Evolutionary conservation across 2,797 vertebrate genomes (phyloP).

Genomic region (Cottoperca gobio): DNA sequence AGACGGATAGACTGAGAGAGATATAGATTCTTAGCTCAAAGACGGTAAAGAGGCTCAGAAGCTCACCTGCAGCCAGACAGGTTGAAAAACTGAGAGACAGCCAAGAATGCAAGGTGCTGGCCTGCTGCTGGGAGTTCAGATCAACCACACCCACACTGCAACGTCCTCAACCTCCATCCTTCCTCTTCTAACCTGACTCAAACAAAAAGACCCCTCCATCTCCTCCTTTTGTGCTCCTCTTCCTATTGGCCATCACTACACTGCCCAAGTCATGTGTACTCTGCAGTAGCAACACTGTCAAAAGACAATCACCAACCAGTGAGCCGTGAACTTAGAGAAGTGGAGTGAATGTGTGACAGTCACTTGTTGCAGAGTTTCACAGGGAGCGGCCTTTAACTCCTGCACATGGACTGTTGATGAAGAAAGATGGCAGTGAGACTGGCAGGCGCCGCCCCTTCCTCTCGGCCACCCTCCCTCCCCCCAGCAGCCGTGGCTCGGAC

Average conservation of each 20-base stretch:
- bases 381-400: conserved; percentile 21
- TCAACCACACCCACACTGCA: conserved; percentile 29
- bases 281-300: conserved; percentile 10
- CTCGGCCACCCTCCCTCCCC: conserved; percentile 76
- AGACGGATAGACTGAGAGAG: conserved; percentile 2
- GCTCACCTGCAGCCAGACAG: conserved; percentile 24
- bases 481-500: conserved; percentile 81
- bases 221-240: conserved; percentile 12
- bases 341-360: conserved; percentile 7
- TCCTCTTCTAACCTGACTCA: conserved; percentile 36
- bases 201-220: conserved; percentile 10
- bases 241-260: neutral
- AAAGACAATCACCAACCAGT: conserved; percentile 1
- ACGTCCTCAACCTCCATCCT: conserved; percentile 24
- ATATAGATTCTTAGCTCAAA: conserved; percentile 2
- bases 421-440: conserved; percentile 91
- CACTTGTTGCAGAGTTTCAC: conserved; percentile 7
- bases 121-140: conserved; percentile 88
- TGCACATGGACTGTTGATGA: conserved; percentile 84
- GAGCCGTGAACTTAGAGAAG: conserved; percentile 3
- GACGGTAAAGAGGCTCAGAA: conserved; percentile 9
- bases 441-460: conserved; percentile 79
- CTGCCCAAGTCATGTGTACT: neutral
- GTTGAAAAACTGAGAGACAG: conserved; percentile 8
- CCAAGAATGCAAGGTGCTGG: conserved; percentile 26